These are phyloP conservation scores for Xenopus laevis DNA, from an alignment of 2,113 vertebrate species.

Conservation along the genomic window DNA sequence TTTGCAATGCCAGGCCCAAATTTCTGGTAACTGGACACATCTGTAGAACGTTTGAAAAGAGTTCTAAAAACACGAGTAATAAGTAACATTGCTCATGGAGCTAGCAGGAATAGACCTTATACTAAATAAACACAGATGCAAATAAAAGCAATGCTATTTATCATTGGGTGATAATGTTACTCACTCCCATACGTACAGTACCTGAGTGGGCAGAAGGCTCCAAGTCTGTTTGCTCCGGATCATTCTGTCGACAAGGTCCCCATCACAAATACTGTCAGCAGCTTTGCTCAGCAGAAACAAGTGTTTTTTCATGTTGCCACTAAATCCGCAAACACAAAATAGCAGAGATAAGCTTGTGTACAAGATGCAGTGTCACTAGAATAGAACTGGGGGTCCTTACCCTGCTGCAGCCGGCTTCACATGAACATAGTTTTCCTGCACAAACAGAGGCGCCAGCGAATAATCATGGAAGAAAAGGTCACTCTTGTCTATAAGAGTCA, in stretches of 20 bases:
- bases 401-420: slow-evolving; percentile 84
- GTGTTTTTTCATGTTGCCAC: slow-evolving; percentile 83
- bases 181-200: slow-evolving; percentile 44
- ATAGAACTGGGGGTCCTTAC: slow-evolving; percentile 61
- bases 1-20: too few species aligned
- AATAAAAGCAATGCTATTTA: too few species aligned
- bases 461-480: slow-evolving; percentile 98
- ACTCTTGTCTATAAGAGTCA: slow-evolving; percentile 89
- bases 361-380: neutral
- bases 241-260: slow-evolving; percentile 86
- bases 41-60: too few species aligned
- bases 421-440: slow-evolving; percentile 92
- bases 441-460: slow-evolving; percentile 91
- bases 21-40: too few species aligned
- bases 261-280: slow-evolving; percentile 91
- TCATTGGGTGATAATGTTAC: too few species aligned
- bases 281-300: slow-evolving; percentile 89
- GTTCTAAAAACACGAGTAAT: too few species aligned
- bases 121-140: too few species aligned
- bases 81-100: too few species aligned
- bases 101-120: too few species aligned
- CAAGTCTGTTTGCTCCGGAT: slow-evolving; percentile 88
- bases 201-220: slow-evolving; percentile 92
- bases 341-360: neutral
- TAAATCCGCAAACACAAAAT: slow-evolving; percentile 48